phyloP scores from a whole-genome alignment of 2,113 vertebrate species.

The Tachuris rubrigastra region DNA sequence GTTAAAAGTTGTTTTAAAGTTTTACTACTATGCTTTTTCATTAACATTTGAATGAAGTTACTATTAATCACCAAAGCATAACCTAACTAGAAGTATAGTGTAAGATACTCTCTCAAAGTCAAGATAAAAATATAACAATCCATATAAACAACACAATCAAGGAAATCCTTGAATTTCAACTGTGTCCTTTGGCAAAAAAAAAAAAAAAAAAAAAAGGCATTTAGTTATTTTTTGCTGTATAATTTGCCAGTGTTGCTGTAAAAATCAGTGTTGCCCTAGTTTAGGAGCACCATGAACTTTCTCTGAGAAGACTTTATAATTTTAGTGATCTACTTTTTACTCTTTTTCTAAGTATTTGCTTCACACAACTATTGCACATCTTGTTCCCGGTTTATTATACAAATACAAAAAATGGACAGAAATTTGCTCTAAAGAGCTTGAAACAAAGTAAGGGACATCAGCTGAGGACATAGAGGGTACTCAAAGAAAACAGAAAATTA shows the following conservation, averaged over 20 bases:
- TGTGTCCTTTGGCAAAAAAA: neutral
- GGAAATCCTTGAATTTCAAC: neutral
- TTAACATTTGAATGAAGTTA: neutral
- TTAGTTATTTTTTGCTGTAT: neutral
- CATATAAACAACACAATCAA: neutral
- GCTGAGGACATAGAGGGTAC: neutral
- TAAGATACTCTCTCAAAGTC: neutral
- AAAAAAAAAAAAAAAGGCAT: fast-evolving
- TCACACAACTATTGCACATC: neutral
- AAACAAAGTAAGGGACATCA: neutral
- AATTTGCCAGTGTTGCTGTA: neutral
- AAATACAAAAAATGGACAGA: neutral
- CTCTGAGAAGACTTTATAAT: neutral
- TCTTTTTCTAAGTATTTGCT: neutral
- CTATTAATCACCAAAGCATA: neutral
- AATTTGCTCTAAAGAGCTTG: neutral
- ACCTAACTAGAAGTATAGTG: neutral
- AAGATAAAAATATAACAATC: neutral
- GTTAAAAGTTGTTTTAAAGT: neutral
- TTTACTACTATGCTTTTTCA: neutral
- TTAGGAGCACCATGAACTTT: neutral
- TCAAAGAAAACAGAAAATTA: neutral
- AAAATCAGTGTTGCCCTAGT: neutral
- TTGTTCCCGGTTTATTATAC: neutral
- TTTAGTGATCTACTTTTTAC: neutral